A percentile compares a stretch with the other conserved stretches of the same genome.
phyloP scores from a whole-genome alignment of 2,113 vertebrate species.

The Anoplopoma fimbria region DNA sequence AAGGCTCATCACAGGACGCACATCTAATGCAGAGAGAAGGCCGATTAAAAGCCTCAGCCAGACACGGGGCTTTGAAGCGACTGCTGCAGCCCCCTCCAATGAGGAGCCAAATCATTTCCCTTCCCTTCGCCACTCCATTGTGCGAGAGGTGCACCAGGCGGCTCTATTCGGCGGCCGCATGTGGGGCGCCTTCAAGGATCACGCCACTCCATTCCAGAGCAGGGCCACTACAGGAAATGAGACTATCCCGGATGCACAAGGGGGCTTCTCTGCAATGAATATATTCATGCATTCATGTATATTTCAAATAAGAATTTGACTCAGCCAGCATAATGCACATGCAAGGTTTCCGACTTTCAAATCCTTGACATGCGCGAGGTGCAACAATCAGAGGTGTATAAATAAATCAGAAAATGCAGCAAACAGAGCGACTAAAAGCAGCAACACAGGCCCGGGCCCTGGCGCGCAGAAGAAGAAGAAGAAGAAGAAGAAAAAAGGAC shows the following conservation, averaged over 20 bases:
- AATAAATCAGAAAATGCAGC: conserved; percentile 78
- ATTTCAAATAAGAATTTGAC: conserved; percentile 73
- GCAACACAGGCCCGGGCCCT: conserved; percentile 46
- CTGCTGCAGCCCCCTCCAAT: conserved; percentile 59
- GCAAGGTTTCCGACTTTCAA: conserved; percentile 46
- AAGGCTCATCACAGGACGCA: conserved; percentile 78
- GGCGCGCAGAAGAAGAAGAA: neutral
- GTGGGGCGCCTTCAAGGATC: conserved; percentile 71
- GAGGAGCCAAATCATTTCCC: conserved; percentile 79
- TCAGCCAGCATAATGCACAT: conserved; percentile 67
- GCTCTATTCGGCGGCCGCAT: conserved; percentile 61
- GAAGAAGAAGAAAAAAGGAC: conserved; percentile 16
- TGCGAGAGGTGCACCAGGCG: conserved; percentile 55
- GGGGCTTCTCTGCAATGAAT: conserved; percentile 61
- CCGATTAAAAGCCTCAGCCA: conserved; percentile 72
- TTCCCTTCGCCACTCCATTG: conserved; percentile 64
- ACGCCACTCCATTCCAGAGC: conserved; percentile 71
- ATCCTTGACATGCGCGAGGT: conserved; percentile 66
- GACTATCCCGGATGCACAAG: conserved; percentile 49
- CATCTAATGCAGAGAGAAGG: conserved; percentile 76
- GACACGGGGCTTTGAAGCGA: conserved; percentile 75
- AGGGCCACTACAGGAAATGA: conserved; percentile 69
- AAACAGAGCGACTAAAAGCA: conserved; percentile 70
- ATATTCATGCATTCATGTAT: conserved; percentile 77
- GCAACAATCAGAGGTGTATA: conserved; percentile 73